phyloP scores from a whole-genome alignment of 2,888 invertebrate species.

The Muscina levida region DNA sequence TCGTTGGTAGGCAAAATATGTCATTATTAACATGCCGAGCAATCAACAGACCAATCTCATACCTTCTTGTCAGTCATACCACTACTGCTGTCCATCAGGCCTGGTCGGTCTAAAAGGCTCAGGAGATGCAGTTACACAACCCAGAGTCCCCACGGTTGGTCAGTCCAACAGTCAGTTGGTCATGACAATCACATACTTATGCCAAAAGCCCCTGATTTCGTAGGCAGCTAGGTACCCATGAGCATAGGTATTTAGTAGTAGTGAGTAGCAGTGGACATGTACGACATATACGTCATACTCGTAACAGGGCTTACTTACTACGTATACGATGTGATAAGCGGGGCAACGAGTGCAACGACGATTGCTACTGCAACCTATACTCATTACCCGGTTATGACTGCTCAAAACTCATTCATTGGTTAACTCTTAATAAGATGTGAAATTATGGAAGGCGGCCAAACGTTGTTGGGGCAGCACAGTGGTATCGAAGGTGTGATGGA shows the following conservation, averaged over 20 bases:
- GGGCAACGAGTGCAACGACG: too few species aligned
- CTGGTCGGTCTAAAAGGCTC: too few species aligned
- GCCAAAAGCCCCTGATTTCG: neutral
- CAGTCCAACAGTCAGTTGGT: neutral
- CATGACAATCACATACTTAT: neutral
- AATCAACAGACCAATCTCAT: constrained; percentile 65
- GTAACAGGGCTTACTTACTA: too few species aligned
- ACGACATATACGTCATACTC: too few species aligned
- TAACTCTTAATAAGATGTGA: constrained; percentile 12
- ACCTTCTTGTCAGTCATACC: constrained; percentile 46
- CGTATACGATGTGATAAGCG: too few species aligned
- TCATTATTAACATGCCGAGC: constrained; percentile 68
- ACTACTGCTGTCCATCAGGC: neutral
- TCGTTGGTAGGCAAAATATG: constrained; percentile 65
- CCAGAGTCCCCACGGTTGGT: neutral
- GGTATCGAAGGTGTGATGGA: neutral
- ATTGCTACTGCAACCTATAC: constrained; percentile 1
- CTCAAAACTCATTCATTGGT: constrained; percentile 28
- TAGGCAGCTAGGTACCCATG: neutral
- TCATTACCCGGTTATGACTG: neutral
- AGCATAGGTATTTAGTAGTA: neutral
- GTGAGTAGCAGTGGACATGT: neutral
- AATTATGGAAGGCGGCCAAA: neutral
- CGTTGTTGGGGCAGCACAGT: neutral
- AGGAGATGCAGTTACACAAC: neutral